phyloP scores from a whole-genome alignment of 2,797 vertebrate genomes.

The Gallirallus australis region DNA sequence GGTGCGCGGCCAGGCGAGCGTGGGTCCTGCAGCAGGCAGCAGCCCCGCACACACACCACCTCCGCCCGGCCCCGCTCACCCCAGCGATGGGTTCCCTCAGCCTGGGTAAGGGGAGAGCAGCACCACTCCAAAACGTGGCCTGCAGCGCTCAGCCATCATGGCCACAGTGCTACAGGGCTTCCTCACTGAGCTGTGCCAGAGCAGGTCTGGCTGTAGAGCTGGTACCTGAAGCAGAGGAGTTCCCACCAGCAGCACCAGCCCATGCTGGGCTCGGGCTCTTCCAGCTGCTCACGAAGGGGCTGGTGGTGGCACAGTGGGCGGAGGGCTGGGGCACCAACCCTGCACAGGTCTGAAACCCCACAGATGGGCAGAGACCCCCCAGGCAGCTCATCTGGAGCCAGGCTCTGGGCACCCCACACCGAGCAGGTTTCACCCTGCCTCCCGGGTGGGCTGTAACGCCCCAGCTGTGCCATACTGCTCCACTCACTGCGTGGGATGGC shows the following conservation, averaged over 20 bases:
- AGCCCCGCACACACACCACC: background rate
- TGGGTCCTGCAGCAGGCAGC: background rate
- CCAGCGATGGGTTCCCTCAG: fast-evolving
- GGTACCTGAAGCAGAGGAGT: background rate
- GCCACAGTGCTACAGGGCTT: background rate
- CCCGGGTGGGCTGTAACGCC: fast-evolving
- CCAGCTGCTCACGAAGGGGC: background rate
- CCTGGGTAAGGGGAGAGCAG: background rate
- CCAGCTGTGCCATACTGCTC: background rate
- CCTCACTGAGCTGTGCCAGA: fast-evolving
- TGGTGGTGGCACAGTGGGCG: fast-evolving
- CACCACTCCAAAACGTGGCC: too few relatives aligned
- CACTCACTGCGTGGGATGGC: fast-evolving
- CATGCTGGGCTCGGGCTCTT: background rate
- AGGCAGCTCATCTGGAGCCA: background rate
- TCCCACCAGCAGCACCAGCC: fast-evolving
- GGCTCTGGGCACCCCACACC: background rate
- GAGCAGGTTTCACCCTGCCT: too few relatives aligned
- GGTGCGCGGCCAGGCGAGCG: background rate
- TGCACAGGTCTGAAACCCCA: fast-evolving
- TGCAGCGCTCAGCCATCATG: fast-evolving
- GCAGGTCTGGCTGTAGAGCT: background rate
- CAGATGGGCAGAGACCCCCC: background rate
- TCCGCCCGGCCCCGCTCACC: background rate
- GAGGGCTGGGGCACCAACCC: fast-evolving